Base-by-base conservation (phyloP, 2,113 vertebrate species). In the Protobothrops flavoviridis region DNA sequence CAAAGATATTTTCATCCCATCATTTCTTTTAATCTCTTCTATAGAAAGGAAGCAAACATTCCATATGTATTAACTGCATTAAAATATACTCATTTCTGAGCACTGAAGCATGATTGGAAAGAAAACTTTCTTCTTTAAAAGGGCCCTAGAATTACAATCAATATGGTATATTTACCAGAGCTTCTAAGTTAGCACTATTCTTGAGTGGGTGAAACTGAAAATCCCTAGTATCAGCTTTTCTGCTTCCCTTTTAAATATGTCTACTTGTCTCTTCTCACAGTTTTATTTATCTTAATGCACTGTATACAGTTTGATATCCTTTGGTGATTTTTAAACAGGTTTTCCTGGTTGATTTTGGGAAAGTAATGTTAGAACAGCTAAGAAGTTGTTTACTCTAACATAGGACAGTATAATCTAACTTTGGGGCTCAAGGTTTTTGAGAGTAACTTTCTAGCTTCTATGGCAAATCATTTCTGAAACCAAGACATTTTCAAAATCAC, bases 171-270 rank as follows among this genome's bases (percentile, higher is more conserved):
- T 91, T 93, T 33, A 64, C 39, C 8, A 17, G 29, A 48, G 50
- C 48, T 91, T 56, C n/a, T 12, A 90, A 39, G 20, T 93, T 52
- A 91, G 64, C 89, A 88, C 59, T 39, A 81, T 20, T 39, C 69
- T 91, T 17, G 55, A 56, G 87, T 87, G 93, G 48, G 33, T 93
- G 7, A 57, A 90, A 39, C 90, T 21, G 20, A 24, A 87, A 81
- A 24, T 92, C 86, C 91, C 24, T 92, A 56, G 48, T 94, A 95
- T 64, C 6, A 88, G 93, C 88, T 90, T 8, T 95, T 88, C 52
- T 91, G 1, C 33, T 96, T 94, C 94, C 93, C 52, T 69, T 8
- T 15, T 29, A 59, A 92, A 93, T 86, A 15, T 26, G 29, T 5
- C 56, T 92, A 92, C 53, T 43, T 85, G 7, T 29, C 33, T 55